These are phyloP conservation scores for Irena cyanogastra DNA, from an alignment of 2,113 vertebrate genomes.

Conservation along the genomic window DNA sequence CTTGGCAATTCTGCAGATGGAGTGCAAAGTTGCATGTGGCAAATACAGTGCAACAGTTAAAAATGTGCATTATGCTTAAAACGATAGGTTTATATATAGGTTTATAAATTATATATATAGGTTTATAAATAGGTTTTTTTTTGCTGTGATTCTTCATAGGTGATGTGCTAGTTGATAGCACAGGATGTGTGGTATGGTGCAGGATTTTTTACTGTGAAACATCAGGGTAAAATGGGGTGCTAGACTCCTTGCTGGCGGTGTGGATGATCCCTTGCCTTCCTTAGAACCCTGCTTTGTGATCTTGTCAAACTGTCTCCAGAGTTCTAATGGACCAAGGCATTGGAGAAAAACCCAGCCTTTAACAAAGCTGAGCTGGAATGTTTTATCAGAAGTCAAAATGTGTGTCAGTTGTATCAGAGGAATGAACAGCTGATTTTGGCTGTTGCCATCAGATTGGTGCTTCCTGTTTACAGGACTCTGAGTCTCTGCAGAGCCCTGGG, in stretches of 20 bases:
- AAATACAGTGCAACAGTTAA: neutral
- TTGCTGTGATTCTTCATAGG: neutral
- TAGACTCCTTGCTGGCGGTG: neutral
- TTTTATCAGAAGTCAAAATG: conserved; percentile 1
- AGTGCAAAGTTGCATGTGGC: neutral
- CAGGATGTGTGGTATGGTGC: neutral
- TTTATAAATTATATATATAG: too few species aligned
- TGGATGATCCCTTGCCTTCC: neutral
- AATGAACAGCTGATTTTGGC: conserved; percentile 46
- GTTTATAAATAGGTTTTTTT: neutral
- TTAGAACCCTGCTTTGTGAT: neutral
- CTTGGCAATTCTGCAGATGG: neutral
- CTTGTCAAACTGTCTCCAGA: neutral
- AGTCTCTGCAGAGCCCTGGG: conserved; percentile 13
- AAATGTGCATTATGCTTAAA: neutral
- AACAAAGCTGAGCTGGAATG: neutral
- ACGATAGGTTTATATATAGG: too few species aligned
- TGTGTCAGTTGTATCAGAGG: neutral
- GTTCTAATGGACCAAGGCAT: neutral
- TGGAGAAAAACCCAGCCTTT: neutral
- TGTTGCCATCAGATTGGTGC: conserved; percentile 9
- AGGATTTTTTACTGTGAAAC: neutral
- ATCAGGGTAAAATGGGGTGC: neutral
- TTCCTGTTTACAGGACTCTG: conserved; percentile 60
- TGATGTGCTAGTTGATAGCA: neutral